Base-by-base conservation (phyloP, 1,140 invertebrate species). In the Heliconius hermathena region DNA sequence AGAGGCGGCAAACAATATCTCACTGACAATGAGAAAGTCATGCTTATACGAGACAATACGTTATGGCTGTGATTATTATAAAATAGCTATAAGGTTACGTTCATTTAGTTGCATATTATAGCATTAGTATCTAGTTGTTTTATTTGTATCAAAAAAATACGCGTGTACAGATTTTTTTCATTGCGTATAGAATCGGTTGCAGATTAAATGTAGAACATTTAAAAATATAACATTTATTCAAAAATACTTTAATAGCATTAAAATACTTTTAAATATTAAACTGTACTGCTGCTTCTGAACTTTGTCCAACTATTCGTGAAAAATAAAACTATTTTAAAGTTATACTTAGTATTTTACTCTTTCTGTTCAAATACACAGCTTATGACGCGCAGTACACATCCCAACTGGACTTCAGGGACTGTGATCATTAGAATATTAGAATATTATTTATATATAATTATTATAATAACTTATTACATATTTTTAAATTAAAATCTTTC, bases 1-100 rank as follows among this genome's bases (percentile, higher is more conserved):
- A 85, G 87, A 88, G 83, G 82, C 87, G 88, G 84, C 84, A 88
- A 88, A 92, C 89, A 92, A 90, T 91, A 90, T 90, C 89, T 90
- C 88, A 87, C 84, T 87, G 89, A 92, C 91, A 91, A 91, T 92
- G 82, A 26, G 26, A 26, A 87, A 87, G 88, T 91, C 29, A 29
- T 5, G 13, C 60, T 91, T 66, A 29, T 29, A 29, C 26, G 60
- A 66, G 13, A 66, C 60, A 16, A 66, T 66, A 66, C 22, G 26
- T 26, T 29, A 66, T 26, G 8, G 54, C 8, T 3, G 18, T 11
- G 3, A 60, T 60, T 60, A 22, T 60, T 60, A 60, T 60, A 22
- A 60, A 11, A 60, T 60, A 22, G 8, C 54, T 60, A 22, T 22
- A 26, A 8, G 9, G 1, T 29, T 29, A 22, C 13, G 6, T 66